Base-by-base conservation (phyloP, 2,888 invertebrate genomes). In the Autographa gamma region DNA sequence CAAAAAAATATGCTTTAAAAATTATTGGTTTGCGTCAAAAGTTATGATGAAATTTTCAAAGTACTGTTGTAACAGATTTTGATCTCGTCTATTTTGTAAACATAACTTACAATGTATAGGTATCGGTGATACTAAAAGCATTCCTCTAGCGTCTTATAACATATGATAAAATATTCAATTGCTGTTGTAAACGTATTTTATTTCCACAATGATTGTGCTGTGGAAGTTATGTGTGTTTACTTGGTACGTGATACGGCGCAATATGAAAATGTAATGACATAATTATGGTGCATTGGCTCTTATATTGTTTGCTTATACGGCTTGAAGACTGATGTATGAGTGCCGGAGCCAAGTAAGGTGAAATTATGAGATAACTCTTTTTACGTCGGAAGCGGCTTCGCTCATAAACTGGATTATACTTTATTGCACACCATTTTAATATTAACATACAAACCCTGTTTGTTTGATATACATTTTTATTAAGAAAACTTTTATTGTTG, bases 91-190 rank as follows among this genome's bases (percentile, higher is more conserved):
- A 11, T 38, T 38, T 38, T 38, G 31, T 9, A 31, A 61, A 56
- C 25, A 77, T 19, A 19, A 34, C 52, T n/a, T 54, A 34, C 38
- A 63, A 18, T 38, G 58, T 66, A 38, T 38, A 74, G 48, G 56
- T 69, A 65, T 65, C 56, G 76, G 8, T 66, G 69, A 56, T 71
- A 61, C 32, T 34, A 43, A 32, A 58, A 31, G 77, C 68, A 76
- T 80, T 77, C 80, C 60, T 76, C 38, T 25, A 62, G 60, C 60
- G 59, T 61, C 71, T 59, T 63, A 70, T 70, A 76, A 66, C 68
- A 19, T 70, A 80, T 80, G 76, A 68, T 77, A 76, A 76, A 66
- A 58, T 80, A 77, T 77, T 80, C 76, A 61, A 76, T 76, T 59
- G 63, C 19, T 32, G 58, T 70, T 75, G 75, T 73, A 68, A 59